These are phyloP conservation scores for Tubiluchus corallicola DNA, from an alignment of 2,888 invertebrate genomes.

Conservation along the genomic window DNA sequence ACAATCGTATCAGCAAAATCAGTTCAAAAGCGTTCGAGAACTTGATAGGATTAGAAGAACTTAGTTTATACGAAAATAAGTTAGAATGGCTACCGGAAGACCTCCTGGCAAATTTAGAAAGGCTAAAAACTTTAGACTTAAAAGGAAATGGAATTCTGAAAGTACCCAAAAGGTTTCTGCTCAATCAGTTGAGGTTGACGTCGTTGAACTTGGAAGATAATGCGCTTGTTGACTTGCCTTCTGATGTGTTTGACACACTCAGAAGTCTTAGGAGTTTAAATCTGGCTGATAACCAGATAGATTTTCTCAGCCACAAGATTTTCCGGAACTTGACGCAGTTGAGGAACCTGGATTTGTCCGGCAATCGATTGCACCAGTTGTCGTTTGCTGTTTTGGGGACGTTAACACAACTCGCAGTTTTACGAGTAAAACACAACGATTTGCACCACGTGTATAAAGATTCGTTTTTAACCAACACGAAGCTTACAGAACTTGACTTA, in stretches of 20 bases:
- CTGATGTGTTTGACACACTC: background rate
- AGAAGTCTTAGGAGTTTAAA: background rate
- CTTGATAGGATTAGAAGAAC: background rate
- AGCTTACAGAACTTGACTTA: background rate
- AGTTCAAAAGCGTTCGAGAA: background rate
- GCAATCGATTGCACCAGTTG: background rate
- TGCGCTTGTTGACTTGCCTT: background rate
- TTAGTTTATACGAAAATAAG: background rate
- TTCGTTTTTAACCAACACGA: background rate
- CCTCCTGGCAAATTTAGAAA: background rate
- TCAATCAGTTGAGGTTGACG: background rate
- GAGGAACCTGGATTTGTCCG: background rate
- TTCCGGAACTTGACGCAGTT: background rate
- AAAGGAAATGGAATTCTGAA: background rate
- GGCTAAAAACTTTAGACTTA: background rate
- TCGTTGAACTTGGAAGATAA: background rate
- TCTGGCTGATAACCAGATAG: background rate
- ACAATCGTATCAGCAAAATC: background rate
- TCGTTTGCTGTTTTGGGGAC: background rate
- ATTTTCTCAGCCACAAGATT: background rate
- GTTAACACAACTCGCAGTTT: background rate
- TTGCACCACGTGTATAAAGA: background rate
- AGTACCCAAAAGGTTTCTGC: background rate
- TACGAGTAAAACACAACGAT: slow-evolving; percentile 1
- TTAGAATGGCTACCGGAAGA: background rate